Evolutionary conservation across 2,797 vertebrate genomes (phyloP).

Genomic region (Megalops cyprinoides): DNA sequence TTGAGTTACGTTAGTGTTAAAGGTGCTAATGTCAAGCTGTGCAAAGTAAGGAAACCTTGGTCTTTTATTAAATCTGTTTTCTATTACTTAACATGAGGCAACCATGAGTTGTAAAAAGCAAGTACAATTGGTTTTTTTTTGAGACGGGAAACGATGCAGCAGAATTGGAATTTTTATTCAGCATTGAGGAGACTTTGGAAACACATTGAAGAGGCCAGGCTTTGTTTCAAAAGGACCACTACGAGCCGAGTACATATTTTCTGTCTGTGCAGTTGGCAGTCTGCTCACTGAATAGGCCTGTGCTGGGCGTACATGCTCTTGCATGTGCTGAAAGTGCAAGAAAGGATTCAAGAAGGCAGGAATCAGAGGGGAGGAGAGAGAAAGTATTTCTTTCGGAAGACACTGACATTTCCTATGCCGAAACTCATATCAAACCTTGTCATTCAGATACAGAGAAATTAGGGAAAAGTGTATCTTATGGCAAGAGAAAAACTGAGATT

Average conservation of each 20-base stretch:
- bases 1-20: conserved; percentile 40
- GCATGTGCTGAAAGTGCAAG: conserved; percentile 66
- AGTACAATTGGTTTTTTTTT: conserved; percentile 61
- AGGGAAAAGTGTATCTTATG: background rate
- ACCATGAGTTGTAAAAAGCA: conserved; percentile 59
- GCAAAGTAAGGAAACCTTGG: no score
- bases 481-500: background rate
- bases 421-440: background rate
- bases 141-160: conserved; percentile 61
- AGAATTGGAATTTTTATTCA: conserved; percentile 60
- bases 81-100: conserved; percentile 43
- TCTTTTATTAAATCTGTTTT: conserved; percentile 3
- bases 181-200: conserved; percentile 71
- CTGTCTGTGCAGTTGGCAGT: conserved; percentile 75
- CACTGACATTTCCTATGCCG: background rate
- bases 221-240: conserved; percentile 69
- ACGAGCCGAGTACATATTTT: conserved; percentile 74
- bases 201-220: conserved; percentile 76
- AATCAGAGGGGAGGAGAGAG: conserved; percentile 29
- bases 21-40: conserved; percentile 44
- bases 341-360: conserved; percentile 28
- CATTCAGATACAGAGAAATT: background rate
- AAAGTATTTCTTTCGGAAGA: conserved; percentile 36
- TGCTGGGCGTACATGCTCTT: conserved; percentile 70
- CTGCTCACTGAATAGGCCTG: conserved; percentile 76